Evolutionary conservation across 2,113 vertebrate genomes (phyloP).

Genomic region (Morone chrysops): DNA sequence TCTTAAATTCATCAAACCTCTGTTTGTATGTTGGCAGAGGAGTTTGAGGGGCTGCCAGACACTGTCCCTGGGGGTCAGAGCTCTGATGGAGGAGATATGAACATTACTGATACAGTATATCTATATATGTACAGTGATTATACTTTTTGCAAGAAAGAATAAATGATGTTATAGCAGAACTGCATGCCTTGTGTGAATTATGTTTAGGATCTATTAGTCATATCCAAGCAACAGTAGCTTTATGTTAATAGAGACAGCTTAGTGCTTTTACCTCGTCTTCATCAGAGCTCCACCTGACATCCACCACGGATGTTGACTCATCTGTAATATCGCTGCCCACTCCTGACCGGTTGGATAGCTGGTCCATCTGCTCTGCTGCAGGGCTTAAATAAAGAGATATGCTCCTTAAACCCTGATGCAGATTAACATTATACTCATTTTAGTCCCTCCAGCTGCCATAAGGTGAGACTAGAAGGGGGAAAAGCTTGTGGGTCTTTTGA

Average conservation of each 20-base stretch:
- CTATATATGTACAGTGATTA: neutral
- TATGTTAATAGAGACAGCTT: neutral
- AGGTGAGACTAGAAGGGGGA: neutral
- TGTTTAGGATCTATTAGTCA: neutral
- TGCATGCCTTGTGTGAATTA: neutral
- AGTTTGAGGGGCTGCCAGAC: slow-evolving; percentile 78
- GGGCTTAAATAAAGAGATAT: neutral
- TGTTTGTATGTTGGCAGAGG: slow-evolving; percentile 91
- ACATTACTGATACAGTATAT: neutral
- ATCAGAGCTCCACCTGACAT: slow-evolving; percentile 65
- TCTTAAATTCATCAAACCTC: slow-evolving; percentile 92
- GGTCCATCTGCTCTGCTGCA: slow-evolving; percentile 69
- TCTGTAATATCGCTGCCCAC: slow-evolving; percentile 66
- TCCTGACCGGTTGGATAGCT: slow-evolving; percentile 56
- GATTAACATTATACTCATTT: neutral
- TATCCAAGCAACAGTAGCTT: neutral
- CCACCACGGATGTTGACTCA: slow-evolving; percentile 59
- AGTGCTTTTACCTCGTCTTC: slow-evolving; percentile 68
- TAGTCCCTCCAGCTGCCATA: neutral
- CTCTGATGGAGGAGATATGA: slow-evolving; percentile 55
- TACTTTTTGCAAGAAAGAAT: neutral
- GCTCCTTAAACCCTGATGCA: neutral
- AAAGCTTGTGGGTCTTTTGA: neutral
- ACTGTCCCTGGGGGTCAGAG: slow-evolving; percentile 62
- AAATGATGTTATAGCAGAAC: neutral